These are phyloP conservation scores for Lathamus discolor DNA, from an alignment of 2,113 vertebrate genomes.

Conservation along the genomic window DNA sequence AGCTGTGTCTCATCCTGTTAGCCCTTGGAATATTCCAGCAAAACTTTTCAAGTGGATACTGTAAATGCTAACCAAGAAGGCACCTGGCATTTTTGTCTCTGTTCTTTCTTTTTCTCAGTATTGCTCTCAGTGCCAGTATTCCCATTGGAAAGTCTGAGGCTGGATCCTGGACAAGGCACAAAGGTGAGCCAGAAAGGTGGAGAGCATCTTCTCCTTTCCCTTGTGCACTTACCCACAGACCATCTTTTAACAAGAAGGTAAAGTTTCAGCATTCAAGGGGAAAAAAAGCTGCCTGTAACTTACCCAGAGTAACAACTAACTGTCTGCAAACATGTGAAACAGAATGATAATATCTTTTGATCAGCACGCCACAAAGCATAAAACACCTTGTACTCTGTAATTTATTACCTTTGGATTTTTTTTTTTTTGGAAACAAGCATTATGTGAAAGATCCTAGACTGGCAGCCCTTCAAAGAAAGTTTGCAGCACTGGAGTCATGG, in stretches of 20 bases:
- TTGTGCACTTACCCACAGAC: background rate
- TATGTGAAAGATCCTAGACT: constrained; percentile 10
- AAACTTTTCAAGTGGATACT: background rate
- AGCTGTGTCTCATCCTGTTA: background rate
- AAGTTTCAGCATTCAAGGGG: background rate
- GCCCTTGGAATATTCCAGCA: background rate
- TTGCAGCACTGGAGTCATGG: background rate
- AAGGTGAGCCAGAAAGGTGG: background rate
- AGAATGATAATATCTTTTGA: constrained; percentile 46
- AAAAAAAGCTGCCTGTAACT: background rate
- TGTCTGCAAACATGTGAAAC: constrained; percentile 22
- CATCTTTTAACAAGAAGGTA: background rate
- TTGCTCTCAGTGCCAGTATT: background rate
- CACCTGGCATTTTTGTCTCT: background rate
- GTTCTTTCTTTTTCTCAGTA: background rate
- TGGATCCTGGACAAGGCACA: background rate
- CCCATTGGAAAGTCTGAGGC: background rate
- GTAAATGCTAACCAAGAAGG: background rate
- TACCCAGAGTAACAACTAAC: background rate
- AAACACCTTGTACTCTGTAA: constrained; percentile 25
- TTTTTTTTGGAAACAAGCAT: constrained; percentile 25
- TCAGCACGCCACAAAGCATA: constrained; percentile 40
- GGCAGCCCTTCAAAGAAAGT: constrained; percentile 32
- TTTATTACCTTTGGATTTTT: constrained; percentile 34
- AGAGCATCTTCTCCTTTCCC: background rate